Base-by-base conservation (phyloP, 2,888 invertebrate genomes). In the Blastobasis adustella region DNA sequence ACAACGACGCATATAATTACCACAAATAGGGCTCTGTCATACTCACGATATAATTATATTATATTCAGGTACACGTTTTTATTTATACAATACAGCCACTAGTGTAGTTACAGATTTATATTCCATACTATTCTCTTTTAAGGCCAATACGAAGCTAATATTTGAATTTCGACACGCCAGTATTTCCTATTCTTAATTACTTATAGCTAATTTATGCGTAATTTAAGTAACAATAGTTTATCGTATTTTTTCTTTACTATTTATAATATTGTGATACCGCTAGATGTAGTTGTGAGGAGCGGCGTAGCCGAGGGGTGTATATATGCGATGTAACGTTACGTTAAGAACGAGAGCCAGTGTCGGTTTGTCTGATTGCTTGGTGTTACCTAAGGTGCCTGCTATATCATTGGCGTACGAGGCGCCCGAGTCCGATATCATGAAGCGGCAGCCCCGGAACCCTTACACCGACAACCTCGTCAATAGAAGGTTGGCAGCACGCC, bases 391-490 rank as follows among this genome's bases (percentile, higher is more conserved):
- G 97, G 96, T 97, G 92, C 98, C 98, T 90, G 98, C 98, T 92
- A 98, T 98, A 92, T 98, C 98, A 90, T 94, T 98, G 93, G 98
- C 98, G 91, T 98, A 98, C 91, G 98, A 98, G 93, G 96, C 96
- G 91, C 96, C 98, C 90, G 98, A 98, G 93, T 96, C 96, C 89
- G 98, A 98, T 94, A 98, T 98, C 91, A 98, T 98, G 98, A 98
- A 98, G 94, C 94, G 98, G 89, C 95, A 96, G 92, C 98, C 98
- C 81, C 94, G 98, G 92, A 95, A 98, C 92, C 97, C 98, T 83
- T 94, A 96, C 92, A 95, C 95, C 91, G 98, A 98, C 94, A 98
- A 98, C 93, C 95, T 98, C 92, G 98, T 98, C 89, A 98, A 98
- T 92, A 96, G 96, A 94, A 97, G 98, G 96, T 97, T 91, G 92